Base-by-base conservation (phyloP, 2,888 invertebrate species). In the Cordilura impudica region DNA sequence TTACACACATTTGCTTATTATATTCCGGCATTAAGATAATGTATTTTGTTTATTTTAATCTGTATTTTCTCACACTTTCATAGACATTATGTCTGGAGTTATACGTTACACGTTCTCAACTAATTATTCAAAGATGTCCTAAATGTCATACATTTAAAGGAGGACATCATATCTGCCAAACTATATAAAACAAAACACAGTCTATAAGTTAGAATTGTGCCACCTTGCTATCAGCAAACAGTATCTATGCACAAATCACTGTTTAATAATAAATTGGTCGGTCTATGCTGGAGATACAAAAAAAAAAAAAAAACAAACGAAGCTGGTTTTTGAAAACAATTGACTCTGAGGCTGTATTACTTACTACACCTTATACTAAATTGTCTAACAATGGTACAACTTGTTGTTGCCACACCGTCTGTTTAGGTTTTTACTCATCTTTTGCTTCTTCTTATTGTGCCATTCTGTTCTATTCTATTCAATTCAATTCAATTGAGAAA, bases 31-130 rank as follows among this genome's bases (percentile, higher is more conserved):
- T 54, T 43, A 56, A 10, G 4, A 8, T 21, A 12, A 4, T 56
- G n/a, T 43, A 29, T 12, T 61, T 74, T 70, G 49, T 74, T 78
- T 63, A 65, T 60, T 69, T 61, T 67, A 78, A 72, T 65, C 72
- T 58, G 60, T 26, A 71, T 71, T 79, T 79, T 79, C 79, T 75
- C 79, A 79, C 79, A 79, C 74, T 75, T 71, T 35, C 16, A n/a
- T 29, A 70, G 78, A 65, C 73, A 53, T 8, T 21, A 39, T 53
- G 61, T 67, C 70, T 74, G 23, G 14, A 35, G 10, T 23, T 16
- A 14, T 4, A 31, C 16, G 6, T 23, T 58, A 49, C 35, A 72
- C 63, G 56, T 54, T 67, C 35, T 65, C n/a, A 51, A 49, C 45
- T 53, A 78, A 71, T 75, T 63, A 56, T 63, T 75, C 54, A 31